A percentile compares a stretch with the other conserved stretches of the same genome.
Conservation (phyloP, 2,888 invertebrate genomes). For the Andrena trimmerana region DNA sequence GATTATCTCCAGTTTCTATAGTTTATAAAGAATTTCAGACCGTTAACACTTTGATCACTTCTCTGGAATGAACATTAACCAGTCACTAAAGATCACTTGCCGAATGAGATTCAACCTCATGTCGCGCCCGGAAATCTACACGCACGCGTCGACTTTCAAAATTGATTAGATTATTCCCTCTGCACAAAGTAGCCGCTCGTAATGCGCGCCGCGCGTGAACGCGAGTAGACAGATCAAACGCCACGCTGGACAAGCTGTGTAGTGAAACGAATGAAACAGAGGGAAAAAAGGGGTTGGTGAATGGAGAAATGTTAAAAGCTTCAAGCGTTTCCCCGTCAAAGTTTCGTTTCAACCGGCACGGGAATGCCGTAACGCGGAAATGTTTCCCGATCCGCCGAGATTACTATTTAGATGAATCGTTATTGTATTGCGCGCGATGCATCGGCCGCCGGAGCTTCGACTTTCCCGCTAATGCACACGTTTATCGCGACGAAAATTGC, state of each 20-base stretch:
- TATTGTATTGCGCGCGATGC: not conserved
- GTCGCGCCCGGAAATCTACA: too few relatives aligned
- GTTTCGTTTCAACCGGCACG: not conserved
- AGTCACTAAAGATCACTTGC: not conserved
- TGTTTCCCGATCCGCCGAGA: constrained; percentile 8
- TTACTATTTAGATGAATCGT: constrained; percentile 26
- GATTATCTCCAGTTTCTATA: too few relatives aligned
- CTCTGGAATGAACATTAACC: too few relatives aligned
- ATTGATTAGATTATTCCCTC: not conserved
- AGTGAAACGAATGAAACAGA: not conserved
- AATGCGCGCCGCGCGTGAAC: too few relatives aligned
- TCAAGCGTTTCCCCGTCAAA: not conserved
- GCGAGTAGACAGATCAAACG: constrained; percentile 4
- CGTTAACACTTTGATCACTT: too few relatives aligned
- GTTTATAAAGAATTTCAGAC: too few relatives aligned
- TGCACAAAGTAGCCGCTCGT: not conserved
- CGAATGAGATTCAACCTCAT: too few relatives aligned
- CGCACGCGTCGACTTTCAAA: not conserved
- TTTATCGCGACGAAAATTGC: constrained; percentile 25
- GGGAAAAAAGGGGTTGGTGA: not conserved
- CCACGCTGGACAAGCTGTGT: not conserved
- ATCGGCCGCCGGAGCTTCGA: not conserved
- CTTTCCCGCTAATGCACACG: not conserved
- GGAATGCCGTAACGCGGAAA: constrained; percentile 10
- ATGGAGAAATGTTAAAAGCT: constrained; percentile 22